phyloP scores from a whole-genome alignment of 2,888 invertebrate genomes.

The Idaea dimidiata region DNA sequence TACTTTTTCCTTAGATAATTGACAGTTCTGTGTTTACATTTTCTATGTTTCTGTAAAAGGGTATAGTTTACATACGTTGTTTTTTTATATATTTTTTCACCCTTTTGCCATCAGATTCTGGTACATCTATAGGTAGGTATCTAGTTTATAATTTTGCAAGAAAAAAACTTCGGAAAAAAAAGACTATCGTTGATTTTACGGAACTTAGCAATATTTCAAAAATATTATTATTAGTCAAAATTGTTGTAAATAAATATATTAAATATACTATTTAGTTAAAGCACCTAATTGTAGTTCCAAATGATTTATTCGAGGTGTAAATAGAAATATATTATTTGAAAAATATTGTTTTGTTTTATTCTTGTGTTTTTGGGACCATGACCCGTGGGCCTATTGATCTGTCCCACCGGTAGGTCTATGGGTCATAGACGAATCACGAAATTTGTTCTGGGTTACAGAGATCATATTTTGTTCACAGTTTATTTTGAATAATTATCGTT shows the following conservation, averaged over 20 bases:
- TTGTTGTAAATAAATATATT: slow-evolving; percentile 48
- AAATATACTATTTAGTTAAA: slow-evolving; percentile 23
- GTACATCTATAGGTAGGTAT: too few species aligned
- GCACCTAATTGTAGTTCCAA: slow-evolving; percentile 49
- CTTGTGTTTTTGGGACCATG: slow-evolving; percentile 18
- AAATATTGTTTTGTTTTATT: slow-evolving; percentile 49
- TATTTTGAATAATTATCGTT: too few species aligned
- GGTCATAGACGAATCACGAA: background rate
- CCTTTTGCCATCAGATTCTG: too few species aligned
- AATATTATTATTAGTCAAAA: slow-evolving; percentile 37
- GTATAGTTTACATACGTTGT: too few species aligned
- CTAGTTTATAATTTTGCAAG: background rate
- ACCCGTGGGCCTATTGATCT: background rate
- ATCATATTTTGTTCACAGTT: too few species aligned
- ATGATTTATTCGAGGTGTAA: slow-evolving; percentile 72
- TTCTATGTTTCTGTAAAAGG: too few species aligned
- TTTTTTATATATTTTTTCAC: too few species aligned
- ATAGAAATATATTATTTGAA: slow-evolving; percentile 78
- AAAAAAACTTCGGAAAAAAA: slow-evolving; percentile 13
- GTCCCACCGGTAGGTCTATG: background rate
- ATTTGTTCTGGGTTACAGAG: too few species aligned
- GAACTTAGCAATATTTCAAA: slow-evolving; percentile 37
- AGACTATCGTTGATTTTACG: slow-evolving; percentile 23
- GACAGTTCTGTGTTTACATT: too few species aligned
- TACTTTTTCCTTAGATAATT: too few species aligned